phyloP scores from a whole-genome alignment of 2,797 vertebrate species.

The Tauraco hartlaubi region DNA sequence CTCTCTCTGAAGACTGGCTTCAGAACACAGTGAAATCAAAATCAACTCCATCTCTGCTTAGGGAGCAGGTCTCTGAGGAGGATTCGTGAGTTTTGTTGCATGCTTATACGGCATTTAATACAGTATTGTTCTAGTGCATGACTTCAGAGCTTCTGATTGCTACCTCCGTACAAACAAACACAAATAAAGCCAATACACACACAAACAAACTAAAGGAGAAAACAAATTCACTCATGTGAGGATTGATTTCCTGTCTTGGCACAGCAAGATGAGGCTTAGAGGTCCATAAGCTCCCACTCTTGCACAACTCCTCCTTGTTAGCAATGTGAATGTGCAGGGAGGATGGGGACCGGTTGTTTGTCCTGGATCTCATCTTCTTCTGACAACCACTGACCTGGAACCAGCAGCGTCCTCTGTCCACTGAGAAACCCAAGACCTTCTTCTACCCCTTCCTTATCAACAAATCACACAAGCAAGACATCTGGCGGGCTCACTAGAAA shows the following conservation, averaged over 20 bases:
- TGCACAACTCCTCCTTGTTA: not conserved
- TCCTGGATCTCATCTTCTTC: not conserved
- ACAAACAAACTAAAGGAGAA: constrained; percentile 29
- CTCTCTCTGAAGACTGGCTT: not conserved
- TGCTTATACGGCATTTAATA: not conserved
- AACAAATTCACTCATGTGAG: not conserved
- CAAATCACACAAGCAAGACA: constrained; percentile 3
- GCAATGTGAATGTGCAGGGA: not conserved
- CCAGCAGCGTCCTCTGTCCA: not conserved
- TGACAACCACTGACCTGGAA: not conserved
- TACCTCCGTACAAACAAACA: not conserved
- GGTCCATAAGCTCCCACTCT: not conserved
- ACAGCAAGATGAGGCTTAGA: not conserved
- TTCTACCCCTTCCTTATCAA: constrained; percentile 4
- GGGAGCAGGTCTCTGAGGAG: not conserved
- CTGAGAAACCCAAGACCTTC: not conserved
- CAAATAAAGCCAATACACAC: not conserved
- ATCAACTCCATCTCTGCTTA: not conserved
- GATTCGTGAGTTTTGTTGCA: not conserved
- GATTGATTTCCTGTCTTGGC: not conserved
- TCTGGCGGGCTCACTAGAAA: constrained; percentile 41
- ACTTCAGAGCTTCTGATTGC: constrained; percentile 17
- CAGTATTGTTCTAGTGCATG: not conserved
- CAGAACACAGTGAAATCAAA: not conserved
- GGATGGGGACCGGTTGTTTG: not conserved